Percentiles rank a stretch among this genome's conserved stretches.
These are phyloP conservation scores for Actenoides lindsayi DNA, from an alignment of 2,113 vertebrate genomes.

Conservation along the genomic window DNA sequence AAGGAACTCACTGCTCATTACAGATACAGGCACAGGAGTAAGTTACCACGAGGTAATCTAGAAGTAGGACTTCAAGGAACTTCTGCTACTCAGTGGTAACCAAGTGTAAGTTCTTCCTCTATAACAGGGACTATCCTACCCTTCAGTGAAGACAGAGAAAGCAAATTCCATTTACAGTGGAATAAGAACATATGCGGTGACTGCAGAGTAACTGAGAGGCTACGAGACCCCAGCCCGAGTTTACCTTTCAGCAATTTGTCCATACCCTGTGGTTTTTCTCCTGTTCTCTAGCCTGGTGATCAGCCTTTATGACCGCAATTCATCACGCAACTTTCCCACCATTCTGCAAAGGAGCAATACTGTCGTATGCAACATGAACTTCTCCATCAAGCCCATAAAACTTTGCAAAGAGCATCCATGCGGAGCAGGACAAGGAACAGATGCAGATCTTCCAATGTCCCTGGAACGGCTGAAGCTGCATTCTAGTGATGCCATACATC, in stretches of 20 bases:
- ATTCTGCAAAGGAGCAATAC: neutral
- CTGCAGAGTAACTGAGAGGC: neutral
- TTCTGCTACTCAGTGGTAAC: neutral
- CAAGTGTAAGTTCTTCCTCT: neutral
- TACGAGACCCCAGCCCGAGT: neutral
- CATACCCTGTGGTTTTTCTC: neutral
- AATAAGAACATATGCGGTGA: neutral
- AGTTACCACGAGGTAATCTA: neutral
- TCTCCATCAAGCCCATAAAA: neutral
- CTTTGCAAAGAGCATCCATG: neutral
- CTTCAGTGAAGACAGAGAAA: neutral
- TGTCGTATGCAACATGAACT: neutral
- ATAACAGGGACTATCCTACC: neutral
- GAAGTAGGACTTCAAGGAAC: neutral
- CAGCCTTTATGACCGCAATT: neutral
- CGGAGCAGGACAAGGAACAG: neutral
- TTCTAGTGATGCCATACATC: neutral
- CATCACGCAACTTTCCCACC: neutral
- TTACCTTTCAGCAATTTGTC: neutral
- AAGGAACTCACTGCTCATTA: neutral
- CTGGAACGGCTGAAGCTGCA: neutral
- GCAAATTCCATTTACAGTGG: neutral
- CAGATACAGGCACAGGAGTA: fast-evolving
- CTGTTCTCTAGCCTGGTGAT: neutral
- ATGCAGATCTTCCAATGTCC: neutral